Conservation (phyloP, 1,140 invertebrate genomes). For the Batillaria attramentaria region DNA sequence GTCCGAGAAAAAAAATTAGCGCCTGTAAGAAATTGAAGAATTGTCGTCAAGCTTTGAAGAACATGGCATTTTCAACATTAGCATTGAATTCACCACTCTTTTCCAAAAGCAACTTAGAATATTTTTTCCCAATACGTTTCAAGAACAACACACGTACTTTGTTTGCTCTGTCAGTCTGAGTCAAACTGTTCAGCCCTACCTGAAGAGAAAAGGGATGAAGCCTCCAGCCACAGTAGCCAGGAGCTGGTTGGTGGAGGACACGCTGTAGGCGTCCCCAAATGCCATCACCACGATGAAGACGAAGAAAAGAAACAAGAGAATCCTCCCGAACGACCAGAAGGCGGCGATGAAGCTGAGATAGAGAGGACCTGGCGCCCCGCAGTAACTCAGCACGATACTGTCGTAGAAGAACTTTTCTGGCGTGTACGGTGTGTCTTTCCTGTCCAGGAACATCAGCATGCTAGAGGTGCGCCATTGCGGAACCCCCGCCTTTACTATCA, state of each 20-base stretch:
- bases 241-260: constrained; percentile 58
- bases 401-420: constrained; percentile 53
- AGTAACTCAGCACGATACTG: constrained; percentile 42
- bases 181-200: no score
- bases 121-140: no score
- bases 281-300: constrained; percentile 55
- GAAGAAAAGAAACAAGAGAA: constrained; percentile 55
- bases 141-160: no score
- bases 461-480: constrained; percentile 40
- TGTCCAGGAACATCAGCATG: constrained; percentile 52
- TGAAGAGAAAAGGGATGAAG: constrained; percentile 56
- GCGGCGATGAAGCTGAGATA: constrained; percentile 42
- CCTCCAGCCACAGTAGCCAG: constrained; percentile 56
- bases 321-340: constrained; percentile 39
- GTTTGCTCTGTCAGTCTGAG: no score
- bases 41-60: no score
- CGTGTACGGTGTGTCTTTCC: constrained; percentile 48
- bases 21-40: no score
- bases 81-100: no score
- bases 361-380: constrained; percentile 50
- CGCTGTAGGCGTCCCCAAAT: constrained; percentile 54
- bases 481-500: constrained; percentile 14
- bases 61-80: no score
- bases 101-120: no score
- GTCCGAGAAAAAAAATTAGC: no score